A percentile compares a stretch with the other conserved stretches of the same genome.
These are phyloP conservation scores for Tholera decimalis DNA, from an alignment of 2,888 invertebrate species.

Conservation along the genomic window DNA sequence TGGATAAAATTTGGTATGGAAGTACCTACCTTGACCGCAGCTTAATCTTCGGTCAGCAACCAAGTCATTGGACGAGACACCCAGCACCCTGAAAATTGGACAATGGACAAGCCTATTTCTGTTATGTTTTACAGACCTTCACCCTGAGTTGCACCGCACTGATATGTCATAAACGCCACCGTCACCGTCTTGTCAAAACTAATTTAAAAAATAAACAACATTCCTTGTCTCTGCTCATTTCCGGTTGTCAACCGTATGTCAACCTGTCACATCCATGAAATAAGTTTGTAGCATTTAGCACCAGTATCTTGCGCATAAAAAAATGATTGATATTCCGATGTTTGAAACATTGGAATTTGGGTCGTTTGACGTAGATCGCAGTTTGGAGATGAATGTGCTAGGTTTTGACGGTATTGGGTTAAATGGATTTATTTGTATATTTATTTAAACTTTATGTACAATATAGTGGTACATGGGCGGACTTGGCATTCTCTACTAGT, in stretches of 20 bases:
- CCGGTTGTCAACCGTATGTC: conserved; percentile 52
- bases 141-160: conserved; percentile 9
- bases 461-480: too few species aligned
- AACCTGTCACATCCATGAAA: conserved; percentile 51
- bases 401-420: conserved; percentile 4
- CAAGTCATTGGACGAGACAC: too few species aligned
- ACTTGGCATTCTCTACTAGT: too few species aligned
- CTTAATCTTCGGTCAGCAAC: too few species aligned
- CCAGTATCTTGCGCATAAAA: conserved; percentile 12
- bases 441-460: too few species aligned
- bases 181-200: conserved; percentile 24
- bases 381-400: conserved; percentile 6
- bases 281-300: conserved; percentile 45
- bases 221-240: conserved; percentile 32
- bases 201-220: conserved; percentile 24
- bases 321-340: conserved; percentile 44
- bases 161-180: background rate
- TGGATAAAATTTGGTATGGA: too few species aligned
- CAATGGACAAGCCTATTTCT: background rate
- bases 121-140: background rate
- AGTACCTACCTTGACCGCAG: too few species aligned
- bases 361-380: conserved; percentile 18
- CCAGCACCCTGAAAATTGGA: too few species aligned
- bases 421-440: background rate
- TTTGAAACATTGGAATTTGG: conserved; percentile 36